Evolutionary conservation across 2,113 vertebrate genomes (phyloP).

Genomic region (Falcunculus frontatus): DNA sequence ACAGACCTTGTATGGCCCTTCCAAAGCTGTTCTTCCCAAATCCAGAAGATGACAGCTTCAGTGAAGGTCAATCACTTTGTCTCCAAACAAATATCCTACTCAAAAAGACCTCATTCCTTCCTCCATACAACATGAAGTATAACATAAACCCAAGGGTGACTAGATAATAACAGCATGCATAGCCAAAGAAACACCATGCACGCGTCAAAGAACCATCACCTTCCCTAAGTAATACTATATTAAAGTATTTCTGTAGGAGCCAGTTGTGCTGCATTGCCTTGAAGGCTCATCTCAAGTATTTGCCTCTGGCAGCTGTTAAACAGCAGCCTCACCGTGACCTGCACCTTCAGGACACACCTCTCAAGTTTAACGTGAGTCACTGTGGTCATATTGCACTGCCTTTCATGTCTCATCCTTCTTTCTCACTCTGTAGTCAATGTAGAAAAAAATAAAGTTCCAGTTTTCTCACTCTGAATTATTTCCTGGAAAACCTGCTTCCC

Average conservation of each 20-base stretch:
- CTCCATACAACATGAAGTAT: not conserved
- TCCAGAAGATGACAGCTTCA: not conserved
- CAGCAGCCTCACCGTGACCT: not conserved
- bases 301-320: not conserved
- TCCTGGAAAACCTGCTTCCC: not conserved
- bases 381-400: fast-evolving
- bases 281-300: not conserved
- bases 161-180: not conserved
- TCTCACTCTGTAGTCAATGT: not conserved
- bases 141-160: not conserved
- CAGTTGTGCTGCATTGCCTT: not conserved
- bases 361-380: not conserved
- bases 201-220: not conserved
- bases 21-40: not conserved
- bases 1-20: not conserved
- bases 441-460: not conserved
- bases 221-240: not conserved
- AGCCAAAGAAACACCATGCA: not conserved
- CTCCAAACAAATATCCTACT: not conserved
- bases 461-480: not conserved
- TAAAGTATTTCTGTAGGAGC: not conserved
- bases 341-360: not conserved
- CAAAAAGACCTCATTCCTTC: not conserved
- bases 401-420: not conserved
- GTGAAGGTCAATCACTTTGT: not conserved